phyloP scores from a whole-genome alignment of 2,113 vertebrate species.

The Anguilla rostrata region DNA sequence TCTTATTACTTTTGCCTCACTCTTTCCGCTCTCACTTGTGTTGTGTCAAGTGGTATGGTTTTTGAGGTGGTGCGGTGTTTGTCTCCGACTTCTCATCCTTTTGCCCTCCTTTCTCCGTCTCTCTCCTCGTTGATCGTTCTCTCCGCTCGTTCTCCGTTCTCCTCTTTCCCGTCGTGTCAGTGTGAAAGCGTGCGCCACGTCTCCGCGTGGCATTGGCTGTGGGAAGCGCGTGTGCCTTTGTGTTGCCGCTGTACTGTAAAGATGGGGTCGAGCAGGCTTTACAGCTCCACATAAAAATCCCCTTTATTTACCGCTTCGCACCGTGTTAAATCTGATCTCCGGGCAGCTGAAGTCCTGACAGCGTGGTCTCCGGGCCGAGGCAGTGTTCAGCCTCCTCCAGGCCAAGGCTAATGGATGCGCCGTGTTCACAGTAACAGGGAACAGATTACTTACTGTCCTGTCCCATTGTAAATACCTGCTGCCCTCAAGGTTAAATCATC shows the following conservation, averaged over 20 bases:
- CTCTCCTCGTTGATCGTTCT: no score
- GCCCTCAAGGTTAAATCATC: not conserved
- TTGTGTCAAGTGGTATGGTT: no score
- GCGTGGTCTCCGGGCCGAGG: not conserved
- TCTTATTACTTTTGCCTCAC: no score
- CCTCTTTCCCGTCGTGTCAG: constrained; percentile 47
- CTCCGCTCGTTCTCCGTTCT: not conserved
- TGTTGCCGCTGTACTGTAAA: constrained; percentile 28
- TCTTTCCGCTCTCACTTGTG: no score
- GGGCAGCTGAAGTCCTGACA: not conserved
- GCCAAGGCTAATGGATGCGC: not conserved
- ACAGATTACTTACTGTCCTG: not conserved
- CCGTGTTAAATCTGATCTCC: not conserved
- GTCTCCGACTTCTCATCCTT: no score
- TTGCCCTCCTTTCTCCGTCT: not conserved
- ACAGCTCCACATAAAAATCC: not conserved
- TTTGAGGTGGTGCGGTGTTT: no score
- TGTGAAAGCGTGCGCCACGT: constrained; percentile 10
- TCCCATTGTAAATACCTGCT: constrained; percentile 12
- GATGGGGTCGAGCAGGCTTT: constrained; percentile 17
- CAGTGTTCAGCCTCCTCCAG: not conserved
- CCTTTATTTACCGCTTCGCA: not conserved
- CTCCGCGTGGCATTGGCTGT: constrained; percentile 2
- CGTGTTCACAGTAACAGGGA: not conserved
- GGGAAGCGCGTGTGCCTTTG: constrained; percentile 12